Percentiles rank a stretch among this genome's conserved stretches.
phyloP scores from a whole-genome alignment of 2,888 invertebrate species.

The Laothoe populi region DNA sequence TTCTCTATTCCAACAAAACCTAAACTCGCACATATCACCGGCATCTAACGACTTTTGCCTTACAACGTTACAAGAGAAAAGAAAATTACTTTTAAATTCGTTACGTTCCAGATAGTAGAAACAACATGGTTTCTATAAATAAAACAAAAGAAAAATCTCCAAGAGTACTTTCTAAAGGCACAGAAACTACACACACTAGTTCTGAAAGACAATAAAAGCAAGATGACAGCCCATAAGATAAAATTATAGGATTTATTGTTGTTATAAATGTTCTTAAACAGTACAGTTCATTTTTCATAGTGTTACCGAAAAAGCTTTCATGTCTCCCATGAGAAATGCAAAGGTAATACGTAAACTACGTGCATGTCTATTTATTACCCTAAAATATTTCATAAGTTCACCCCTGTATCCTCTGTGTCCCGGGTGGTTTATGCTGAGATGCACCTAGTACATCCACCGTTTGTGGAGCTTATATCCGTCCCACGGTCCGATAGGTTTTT shows the following conservation, averaged over 20 bases:
- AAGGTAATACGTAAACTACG: no score
- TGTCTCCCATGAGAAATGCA: constrained; percentile 1
- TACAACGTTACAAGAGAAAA: neutral
- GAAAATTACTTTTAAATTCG: neutral
- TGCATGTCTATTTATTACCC: no score
- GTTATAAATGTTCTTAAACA: constrained; percentile 12
- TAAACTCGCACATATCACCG: no score
- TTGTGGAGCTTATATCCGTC: no score
- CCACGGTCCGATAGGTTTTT: no score
- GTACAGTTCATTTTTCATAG: constrained; percentile 7
- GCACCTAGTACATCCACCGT: no score
- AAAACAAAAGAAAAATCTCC: neutral
- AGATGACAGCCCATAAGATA: constrained; percentile 2
- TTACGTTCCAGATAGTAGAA: neutral
- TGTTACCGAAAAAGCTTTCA: constrained; percentile 5
- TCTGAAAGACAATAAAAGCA: neutral
- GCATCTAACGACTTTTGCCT: no score
- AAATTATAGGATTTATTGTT: constrained; percentile 17
- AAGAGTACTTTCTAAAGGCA: neutral
- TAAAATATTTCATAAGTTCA: no score
- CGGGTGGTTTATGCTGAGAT: no score
- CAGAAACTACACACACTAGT: constrained; percentile 1
- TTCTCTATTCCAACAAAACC: no score
- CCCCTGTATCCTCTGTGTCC: no score
- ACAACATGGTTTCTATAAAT: neutral